Evolutionary conservation across 2,888 invertebrate genomes (phyloP).

Genomic region (Liposcelis brunnea): DNA sequence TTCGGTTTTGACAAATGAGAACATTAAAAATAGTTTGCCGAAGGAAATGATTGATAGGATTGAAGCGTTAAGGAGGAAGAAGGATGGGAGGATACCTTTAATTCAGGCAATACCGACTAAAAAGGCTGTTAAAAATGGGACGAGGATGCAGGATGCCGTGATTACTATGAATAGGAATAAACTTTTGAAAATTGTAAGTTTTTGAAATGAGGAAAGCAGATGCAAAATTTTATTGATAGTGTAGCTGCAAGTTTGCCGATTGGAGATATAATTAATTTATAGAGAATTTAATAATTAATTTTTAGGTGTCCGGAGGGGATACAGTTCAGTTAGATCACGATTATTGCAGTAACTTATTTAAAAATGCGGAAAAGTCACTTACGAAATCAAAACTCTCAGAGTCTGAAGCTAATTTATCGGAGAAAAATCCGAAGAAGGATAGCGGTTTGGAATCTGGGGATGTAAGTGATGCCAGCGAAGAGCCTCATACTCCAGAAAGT

Average conservation of each 20-base stretch:
- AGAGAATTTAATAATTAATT: no score
- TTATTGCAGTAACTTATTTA: slow-evolving; percentile 29
- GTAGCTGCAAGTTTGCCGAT: no score
- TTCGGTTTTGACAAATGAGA: slow-evolving; percentile 4
- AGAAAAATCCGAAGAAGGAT: slow-evolving; percentile 25
- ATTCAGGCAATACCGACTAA: slow-evolving; percentile 29
- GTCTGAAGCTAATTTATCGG: slow-evolving; percentile 15
- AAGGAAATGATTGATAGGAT: slow-evolving; percentile 8
- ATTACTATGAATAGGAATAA: slow-evolving; percentile 24
- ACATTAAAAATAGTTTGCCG: not conserved
- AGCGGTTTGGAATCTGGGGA: slow-evolving; percentile 28
- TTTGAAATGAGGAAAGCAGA: no score
- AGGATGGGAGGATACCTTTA: slow-evolving; percentile 30
- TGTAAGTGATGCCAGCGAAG: slow-evolving; percentile 25
- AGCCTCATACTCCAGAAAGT: slow-evolving; percentile 13
- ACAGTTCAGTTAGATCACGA: slow-evolving; percentile 37
- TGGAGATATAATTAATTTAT: no score
- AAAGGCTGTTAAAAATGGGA: slow-evolving; percentile 21
- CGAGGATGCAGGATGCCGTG: slow-evolving; percentile 25
- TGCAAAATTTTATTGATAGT: no score
- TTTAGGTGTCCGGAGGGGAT: slow-evolving; percentile 19
- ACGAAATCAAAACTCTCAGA: slow-evolving; percentile 10
- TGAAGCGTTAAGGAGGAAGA: slow-evolving; percentile 2
- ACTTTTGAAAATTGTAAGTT: slow-evolving; percentile 23
- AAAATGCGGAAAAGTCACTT: not conserved